These are phyloP conservation scores for Glyptemys insculpta DNA, from an alignment of 2,797 vertebrate species.

Conservation along the genomic window DNA sequence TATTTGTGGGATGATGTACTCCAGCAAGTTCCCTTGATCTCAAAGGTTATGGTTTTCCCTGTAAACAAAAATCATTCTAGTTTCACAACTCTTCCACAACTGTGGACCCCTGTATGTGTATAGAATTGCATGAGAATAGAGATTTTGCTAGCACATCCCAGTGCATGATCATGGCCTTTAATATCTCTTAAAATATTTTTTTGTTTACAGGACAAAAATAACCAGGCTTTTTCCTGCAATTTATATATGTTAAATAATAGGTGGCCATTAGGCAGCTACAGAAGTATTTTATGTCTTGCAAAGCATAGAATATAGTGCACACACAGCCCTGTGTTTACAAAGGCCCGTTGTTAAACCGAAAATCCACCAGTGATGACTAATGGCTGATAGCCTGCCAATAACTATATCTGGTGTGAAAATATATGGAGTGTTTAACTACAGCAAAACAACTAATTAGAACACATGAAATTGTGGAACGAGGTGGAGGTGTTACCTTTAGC, in stretches of 20 bases:
- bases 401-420: slow-evolving; percentile 40
- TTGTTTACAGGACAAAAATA: not conserved
- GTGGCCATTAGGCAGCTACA: not conserved
- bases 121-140: not conserved
- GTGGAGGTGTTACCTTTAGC: slow-evolving; percentile 11
- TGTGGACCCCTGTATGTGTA: not conserved
- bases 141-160: not conserved
- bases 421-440: slow-evolving; percentile 14
- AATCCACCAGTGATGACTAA: slow-evolving; percentile 1
- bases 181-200: not conserved
- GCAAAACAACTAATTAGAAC: slow-evolving; percentile 9
- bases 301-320: not conserved
- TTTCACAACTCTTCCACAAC: not conserved
- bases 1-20: not conserved
- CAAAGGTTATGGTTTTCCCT: not conserved
- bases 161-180: not conserved
- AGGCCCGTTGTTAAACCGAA: not conserved
- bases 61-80: not conserved
- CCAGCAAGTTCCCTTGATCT: not conserved
- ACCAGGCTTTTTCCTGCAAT: not conserved
- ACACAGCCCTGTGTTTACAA: not conserved
- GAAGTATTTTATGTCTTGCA: not conserved
- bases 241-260: not conserved
- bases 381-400: not conserved
- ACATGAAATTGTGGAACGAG: not conserved